Conservation (phyloP, 2,888 invertebrate species). For the Drosophila greeni region DNA sequence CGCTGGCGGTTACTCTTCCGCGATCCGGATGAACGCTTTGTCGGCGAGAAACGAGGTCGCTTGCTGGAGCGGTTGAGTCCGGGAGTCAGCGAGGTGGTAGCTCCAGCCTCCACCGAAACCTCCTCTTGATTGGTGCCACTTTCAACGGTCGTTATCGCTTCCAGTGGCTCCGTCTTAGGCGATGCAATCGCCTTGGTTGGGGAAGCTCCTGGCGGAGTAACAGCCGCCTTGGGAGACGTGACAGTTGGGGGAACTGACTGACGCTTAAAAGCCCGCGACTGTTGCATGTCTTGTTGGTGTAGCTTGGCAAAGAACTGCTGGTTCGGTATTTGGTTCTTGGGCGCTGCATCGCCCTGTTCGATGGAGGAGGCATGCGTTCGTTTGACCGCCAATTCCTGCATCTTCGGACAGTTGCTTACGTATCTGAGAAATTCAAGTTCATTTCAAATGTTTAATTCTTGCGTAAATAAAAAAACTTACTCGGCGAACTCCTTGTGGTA, state of each 20-base stretch:
- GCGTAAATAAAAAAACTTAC: conserved; percentile 64
- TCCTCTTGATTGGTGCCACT: neutral
- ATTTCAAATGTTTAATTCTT: neutral
- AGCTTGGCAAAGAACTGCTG: conserved; percentile 79
- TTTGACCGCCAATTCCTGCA: conserved; percentile 90
- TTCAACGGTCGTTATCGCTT: conserved; percentile 10
- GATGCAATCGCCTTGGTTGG: conserved; percentile 36
- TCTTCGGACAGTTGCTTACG: conserved; percentile 90
- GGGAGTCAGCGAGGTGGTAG: neutral
- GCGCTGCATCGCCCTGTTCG: conserved; percentile 80
- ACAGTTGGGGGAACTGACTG: conserved; percentile 30
- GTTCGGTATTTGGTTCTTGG: conserved; percentile 79
- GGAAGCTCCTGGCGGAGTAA: conserved; percentile 11
- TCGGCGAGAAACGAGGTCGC: conserved; percentile 77
- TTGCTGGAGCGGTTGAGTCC: conserved; percentile 36
- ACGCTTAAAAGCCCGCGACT: conserved; percentile 66
- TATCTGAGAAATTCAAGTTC: conserved; percentile 6
- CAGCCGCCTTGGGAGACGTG: conserved; percentile 31
- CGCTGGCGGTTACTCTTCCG: conserved; percentile 77
- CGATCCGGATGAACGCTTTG: conserved; percentile 77
- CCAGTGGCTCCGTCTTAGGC: conserved; percentile 22
- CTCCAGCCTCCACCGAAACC: conserved; percentile 1
- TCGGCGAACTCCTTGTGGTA: conserved; percentile 91
- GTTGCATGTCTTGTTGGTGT: conserved; percentile 77
- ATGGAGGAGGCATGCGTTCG: conserved; percentile 81